phyloP scores from a whole-genome alignment of 2,888 invertebrate species.

The Helobdella robusta region DNA sequence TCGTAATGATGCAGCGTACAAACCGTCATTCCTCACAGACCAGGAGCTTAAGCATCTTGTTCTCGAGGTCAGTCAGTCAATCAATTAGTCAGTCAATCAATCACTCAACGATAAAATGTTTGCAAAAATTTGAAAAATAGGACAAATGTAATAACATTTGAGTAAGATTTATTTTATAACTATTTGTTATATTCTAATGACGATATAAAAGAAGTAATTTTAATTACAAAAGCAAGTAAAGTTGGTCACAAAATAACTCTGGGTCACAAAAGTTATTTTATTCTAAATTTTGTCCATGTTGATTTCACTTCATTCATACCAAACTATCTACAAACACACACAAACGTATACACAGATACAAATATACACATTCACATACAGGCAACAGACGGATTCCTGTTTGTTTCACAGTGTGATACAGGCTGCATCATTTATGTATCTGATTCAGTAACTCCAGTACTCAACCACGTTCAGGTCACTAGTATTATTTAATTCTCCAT shows the following conservation, averaged over 20 bases:
- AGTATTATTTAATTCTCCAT: not conserved
- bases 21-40: constrained; percentile 97
- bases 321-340: not conserved
- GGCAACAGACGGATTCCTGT: constrained; percentile 96
- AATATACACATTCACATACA: constrained; percentile 32
- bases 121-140: too few relatives aligned
- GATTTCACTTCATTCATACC: too few relatives aligned
- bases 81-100: too few relatives aligned
- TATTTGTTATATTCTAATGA: too few relatives aligned
- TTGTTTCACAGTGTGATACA: constrained; percentile 90
- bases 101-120: too few relatives aligned
- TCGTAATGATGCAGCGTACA: constrained; percentile 83
- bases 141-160: too few relatives aligned
- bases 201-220: too few relatives aligned
- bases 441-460: constrained; percentile 91
- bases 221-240: too few relatives aligned
- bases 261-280: not conserved
- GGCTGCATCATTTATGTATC: constrained; percentile 95
- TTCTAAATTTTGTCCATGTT: not conserved
- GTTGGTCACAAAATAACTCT: not conserved
- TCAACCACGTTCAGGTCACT: constrained; percentile 79
- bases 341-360: not conserved
- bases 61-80: constrained; percentile 69
- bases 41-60: constrained; percentile 97
- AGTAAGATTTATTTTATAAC: too few relatives aligned